phyloP scores from a whole-genome alignment of 2,888 invertebrate genomes.

The Halictus ligatus region DNA sequence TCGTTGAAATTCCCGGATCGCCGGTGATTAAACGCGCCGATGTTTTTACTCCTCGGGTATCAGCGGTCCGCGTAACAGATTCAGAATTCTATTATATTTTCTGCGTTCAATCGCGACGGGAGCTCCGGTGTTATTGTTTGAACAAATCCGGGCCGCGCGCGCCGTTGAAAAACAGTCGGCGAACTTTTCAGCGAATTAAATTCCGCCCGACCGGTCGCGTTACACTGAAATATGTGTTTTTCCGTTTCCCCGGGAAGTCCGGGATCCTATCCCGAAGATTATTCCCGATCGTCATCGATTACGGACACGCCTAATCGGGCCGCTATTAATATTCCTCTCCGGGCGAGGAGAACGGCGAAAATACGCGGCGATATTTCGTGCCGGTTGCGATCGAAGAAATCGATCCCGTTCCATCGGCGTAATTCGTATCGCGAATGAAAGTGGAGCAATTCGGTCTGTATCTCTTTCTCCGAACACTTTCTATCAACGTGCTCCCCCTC shows the following conservation, averaged over 20 bases:
- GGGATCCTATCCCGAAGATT: conserved; percentile 29
- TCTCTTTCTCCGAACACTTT: conserved; percentile 5
- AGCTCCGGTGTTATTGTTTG: conserved; percentile 37
- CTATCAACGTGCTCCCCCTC: not conserved
- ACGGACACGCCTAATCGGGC: conserved; percentile 13
- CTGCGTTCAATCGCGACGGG: conserved; percentile 23
- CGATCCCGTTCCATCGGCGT: conserved; percentile 21
- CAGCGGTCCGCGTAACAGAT: conserved; percentile 6
- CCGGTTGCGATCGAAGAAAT: conserved; percentile 27
- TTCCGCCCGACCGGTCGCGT: conserved; percentile 5
- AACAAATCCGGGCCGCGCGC: conserved; percentile 17
- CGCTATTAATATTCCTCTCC: conserved; percentile 32
- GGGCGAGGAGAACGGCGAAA: not conserved
- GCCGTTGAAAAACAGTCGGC: conserved; percentile 33
- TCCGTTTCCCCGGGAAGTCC: not conserved
- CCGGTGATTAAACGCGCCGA: conserved; percentile 26
- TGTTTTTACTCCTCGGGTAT: conserved; percentile 19
- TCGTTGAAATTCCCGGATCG: conserved; percentile 19
- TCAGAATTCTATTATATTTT: conserved; percentile 9
- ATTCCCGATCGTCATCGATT: conserved; percentile 24
- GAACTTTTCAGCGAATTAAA: conserved; percentile 44
- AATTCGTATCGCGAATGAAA: conserved; percentile 56
- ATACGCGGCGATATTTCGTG: conserved; percentile 1
- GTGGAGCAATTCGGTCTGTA: conserved; percentile 29
- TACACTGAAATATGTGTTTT: conserved; percentile 56